Evolutionary conservation across 2,888 invertebrate species (phyloP).

Genomic region (Arge pagana): DNA sequence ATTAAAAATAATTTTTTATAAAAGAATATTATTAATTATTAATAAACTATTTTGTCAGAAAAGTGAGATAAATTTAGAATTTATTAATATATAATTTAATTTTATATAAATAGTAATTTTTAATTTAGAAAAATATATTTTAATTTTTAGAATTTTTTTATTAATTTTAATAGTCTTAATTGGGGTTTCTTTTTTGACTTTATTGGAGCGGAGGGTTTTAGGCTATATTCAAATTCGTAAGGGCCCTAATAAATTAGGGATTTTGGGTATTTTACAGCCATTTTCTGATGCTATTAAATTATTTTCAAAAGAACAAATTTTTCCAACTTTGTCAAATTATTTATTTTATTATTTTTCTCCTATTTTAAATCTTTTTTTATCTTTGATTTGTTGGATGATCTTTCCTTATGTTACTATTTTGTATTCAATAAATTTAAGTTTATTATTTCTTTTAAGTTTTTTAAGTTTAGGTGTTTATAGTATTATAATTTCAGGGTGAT

Average conservation of each 20-base stretch:
- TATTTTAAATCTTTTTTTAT: slow-evolving; percentile 64
- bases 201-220: slow-evolving; percentile 73
- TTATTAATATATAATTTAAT: slow-evolving; percentile 63
- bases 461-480: slow-evolving; percentile 69
- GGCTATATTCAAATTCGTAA: slow-evolving; percentile 76
- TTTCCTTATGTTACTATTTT: slow-evolving; percentile 64
- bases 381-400: slow-evolving; percentile 64
- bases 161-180: slow-evolving; percentile 67
- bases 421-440: slow-evolving; percentile 64
- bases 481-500: slow-evolving; percentile 68
- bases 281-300: slow-evolving; percentile 76
- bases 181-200: slow-evolving; percentile 72
- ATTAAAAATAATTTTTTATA: slow-evolving; percentile 63
- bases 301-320: slow-evolving; percentile 69
- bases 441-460: slow-evolving; percentile 70
- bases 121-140: slow-evolving; percentile 58
- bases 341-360: slow-evolving; percentile 67
- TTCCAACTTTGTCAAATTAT: slow-evolving; percentile 66
- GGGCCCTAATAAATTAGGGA: slow-evolving; percentile 73
- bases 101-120: slow-evolving; percentile 64
- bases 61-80: slow-evolving; percentile 74
- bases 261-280: slow-evolving; percentile 69
- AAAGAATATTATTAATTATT: slow-evolving; percentile 41
- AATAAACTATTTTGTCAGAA: slow-evolving; percentile 67
- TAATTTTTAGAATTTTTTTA: slow-evolving; percentile 59